Evolutionary conservation across 2,888 invertebrate species (phyloP).

Genomic region (Polydrusus pterygomalis): DNA sequence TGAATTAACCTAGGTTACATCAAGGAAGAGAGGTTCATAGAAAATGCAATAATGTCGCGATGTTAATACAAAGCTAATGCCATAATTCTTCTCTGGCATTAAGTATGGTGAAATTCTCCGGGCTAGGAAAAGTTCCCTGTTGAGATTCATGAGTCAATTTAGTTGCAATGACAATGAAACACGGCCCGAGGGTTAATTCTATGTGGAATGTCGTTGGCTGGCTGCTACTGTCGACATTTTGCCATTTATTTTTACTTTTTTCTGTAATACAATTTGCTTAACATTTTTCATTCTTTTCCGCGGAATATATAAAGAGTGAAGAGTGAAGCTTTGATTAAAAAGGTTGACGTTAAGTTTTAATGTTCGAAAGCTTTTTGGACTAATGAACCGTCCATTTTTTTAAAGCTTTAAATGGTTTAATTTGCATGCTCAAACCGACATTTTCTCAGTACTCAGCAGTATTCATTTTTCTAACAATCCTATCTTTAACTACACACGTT

Average conservation of each 20-base stretch:
- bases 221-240: conserved; percentile 40
- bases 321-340: conserved; percentile 6
- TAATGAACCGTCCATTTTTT: not conserved
- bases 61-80: conserved; percentile 59
- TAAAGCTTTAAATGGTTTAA: too few species aligned
- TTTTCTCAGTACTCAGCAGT: too few species aligned
- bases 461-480: too few species aligned
- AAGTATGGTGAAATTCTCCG: conserved; percentile 57
- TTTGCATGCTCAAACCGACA: not conserved
- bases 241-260: conserved; percentile 27
- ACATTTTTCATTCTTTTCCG: conserved; percentile 19
- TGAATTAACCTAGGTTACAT: not conserved
- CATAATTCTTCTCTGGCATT: conserved; percentile 59
- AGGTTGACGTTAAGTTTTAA: conserved; percentile 6
- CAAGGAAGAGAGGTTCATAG: conserved; percentile 42
- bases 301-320: conserved; percentile 2
- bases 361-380: not conserved
- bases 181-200: conserved; percentile 64
- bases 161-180: conserved; percentile 69
- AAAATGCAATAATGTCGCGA: conserved; percentile 51
- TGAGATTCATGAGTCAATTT: conserved; percentile 71
- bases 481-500: too few species aligned
- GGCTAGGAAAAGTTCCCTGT: conserved; percentile 63
- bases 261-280: conserved; percentile 24
- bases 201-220: conserved; percentile 60